Conservation (phyloP, 2,888 invertebrate species). For the Pilophorus perplexus region DNA sequence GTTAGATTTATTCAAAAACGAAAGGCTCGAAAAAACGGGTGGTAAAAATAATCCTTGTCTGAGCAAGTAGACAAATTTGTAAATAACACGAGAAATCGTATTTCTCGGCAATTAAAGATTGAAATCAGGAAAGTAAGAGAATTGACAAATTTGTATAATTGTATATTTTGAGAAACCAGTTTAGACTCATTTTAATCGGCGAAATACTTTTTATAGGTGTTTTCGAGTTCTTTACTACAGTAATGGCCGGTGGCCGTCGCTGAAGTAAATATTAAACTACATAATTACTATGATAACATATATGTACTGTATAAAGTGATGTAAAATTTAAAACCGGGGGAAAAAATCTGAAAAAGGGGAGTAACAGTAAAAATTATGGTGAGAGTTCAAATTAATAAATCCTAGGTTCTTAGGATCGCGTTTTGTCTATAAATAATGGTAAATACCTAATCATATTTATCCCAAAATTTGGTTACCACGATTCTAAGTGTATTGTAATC, state of each 20-base stretch:
- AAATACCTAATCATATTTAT: conserved; percentile 18
- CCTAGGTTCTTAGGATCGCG: conserved; percentile 15
- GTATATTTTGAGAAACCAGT: not conserved
- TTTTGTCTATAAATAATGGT: conserved; percentile 14
- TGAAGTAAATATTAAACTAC: not conserved
- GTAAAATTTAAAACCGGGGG: conserved; percentile 22
- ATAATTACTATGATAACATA: not conserved
- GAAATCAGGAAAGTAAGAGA: too few relatives aligned
- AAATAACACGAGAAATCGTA: too few relatives aligned
- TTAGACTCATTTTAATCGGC: not conserved
- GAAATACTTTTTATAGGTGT: not conserved
- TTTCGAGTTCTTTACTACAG: not conserved
- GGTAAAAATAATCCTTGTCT: too few relatives aligned
- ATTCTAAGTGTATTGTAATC: conserved; percentile 38
- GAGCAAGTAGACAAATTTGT: too few relatives aligned
- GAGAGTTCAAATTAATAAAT: not conserved
- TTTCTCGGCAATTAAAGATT: too few relatives aligned
- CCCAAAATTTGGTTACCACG: conserved; percentile 35
- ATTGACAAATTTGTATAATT: not conserved
- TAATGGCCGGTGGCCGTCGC: not conserved
- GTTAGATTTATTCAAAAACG: too few relatives aligned
- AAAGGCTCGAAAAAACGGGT: too few relatives aligned
- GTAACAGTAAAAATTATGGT: not conserved
- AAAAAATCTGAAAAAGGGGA: too few relatives aligned
- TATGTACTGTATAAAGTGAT: conserved; percentile 16